Evolutionary conservation across 2,113 vertebrate species (phyloP).

Genomic region (Saccopteryx leptura): DNA sequence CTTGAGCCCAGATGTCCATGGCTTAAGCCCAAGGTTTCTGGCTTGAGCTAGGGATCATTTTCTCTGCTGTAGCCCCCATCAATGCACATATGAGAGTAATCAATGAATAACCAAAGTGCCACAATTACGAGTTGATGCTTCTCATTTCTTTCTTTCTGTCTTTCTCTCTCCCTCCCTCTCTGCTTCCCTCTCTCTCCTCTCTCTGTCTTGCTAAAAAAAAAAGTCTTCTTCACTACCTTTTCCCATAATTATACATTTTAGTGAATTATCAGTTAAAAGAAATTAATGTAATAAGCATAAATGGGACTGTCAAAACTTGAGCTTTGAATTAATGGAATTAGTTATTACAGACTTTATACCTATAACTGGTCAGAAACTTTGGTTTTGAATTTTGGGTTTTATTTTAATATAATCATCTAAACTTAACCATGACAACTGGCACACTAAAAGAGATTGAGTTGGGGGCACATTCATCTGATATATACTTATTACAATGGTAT

Average conservation of each 20-base stretch:
- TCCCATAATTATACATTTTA: background rate
- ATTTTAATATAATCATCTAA: background rate
- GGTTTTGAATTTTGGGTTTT: constrained; percentile 26
- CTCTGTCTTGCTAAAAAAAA: background rate
- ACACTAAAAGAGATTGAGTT: background rate
- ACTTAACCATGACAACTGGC: background rate
- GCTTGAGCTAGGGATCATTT: too few relatives aligned
- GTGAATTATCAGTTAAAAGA: constrained; percentile 2
- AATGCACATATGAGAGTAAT: too few relatives aligned
- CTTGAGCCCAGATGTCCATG: too few relatives aligned
- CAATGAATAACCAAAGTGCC: too few relatives aligned
- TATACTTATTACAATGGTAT: background rate
- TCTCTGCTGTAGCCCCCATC: too few relatives aligned
- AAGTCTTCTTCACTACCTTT: background rate
- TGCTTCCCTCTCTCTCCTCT: too few relatives aligned
- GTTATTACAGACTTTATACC: background rate
- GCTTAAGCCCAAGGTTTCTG: too few relatives aligned
- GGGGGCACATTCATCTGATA: background rate
- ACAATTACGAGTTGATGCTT: too few relatives aligned
- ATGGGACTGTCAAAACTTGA: constrained; percentile 11
- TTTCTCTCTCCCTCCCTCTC: too few relatives aligned
- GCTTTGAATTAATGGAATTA: constrained; percentile 38
- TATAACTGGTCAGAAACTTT: background rate
- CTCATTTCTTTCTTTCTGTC: too few relatives aligned
- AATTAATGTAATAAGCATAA: background rate